Conservation (phyloP, 2,888 invertebrate genomes). For the Chymomyza procnemis region DNA sequence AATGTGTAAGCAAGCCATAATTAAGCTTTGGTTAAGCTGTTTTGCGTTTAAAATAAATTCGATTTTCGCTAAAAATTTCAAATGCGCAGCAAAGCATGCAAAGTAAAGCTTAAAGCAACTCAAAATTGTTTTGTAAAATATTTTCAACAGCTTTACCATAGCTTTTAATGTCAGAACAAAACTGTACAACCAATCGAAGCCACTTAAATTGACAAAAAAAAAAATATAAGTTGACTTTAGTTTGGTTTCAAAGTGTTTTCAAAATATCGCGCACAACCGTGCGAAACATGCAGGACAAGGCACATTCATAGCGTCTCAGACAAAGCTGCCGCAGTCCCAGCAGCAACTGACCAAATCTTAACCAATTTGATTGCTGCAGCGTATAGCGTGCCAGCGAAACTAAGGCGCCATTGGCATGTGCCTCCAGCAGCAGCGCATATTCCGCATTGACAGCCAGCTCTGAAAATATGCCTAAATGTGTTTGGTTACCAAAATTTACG, state of each 20-base stretch:
- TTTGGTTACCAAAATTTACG: background rate
- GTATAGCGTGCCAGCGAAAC: conserved; percentile 76
- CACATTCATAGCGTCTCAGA: conserved; percentile 73
- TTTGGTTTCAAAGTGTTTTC: conserved; percentile 42
- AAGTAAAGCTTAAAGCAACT: background rate
- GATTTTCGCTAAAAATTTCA: no score
- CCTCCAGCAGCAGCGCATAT: conserved; percentile 70
- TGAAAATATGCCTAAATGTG: conserved; percentile 30
- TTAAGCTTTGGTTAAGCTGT: no score
- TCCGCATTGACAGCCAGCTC: conserved; percentile 72
- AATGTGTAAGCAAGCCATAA: no score
- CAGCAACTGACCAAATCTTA: conserved; percentile 76
- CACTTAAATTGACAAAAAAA: no score
- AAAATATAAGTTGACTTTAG: no score
- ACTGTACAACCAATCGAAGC: no score
- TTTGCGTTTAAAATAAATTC: no score
- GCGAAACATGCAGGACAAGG: conserved; percentile 73
- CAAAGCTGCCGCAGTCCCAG: conserved; percentile 75
- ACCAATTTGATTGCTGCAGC: conserved; percentile 75
- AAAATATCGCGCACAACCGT: conserved; percentile 71
- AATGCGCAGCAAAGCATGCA: no score
- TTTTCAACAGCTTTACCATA: no score
- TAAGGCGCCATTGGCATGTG: conserved; percentile 74
- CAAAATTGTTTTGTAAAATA: background rate
- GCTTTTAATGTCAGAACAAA: no score